Percentiles rank a stretch among this genome's conserved stretches.
These are phyloP conservation scores for Caenorhabditis drosophilae DNA, from an alignment of 2,888 invertebrate species.

Conservation along the genomic window DNA sequence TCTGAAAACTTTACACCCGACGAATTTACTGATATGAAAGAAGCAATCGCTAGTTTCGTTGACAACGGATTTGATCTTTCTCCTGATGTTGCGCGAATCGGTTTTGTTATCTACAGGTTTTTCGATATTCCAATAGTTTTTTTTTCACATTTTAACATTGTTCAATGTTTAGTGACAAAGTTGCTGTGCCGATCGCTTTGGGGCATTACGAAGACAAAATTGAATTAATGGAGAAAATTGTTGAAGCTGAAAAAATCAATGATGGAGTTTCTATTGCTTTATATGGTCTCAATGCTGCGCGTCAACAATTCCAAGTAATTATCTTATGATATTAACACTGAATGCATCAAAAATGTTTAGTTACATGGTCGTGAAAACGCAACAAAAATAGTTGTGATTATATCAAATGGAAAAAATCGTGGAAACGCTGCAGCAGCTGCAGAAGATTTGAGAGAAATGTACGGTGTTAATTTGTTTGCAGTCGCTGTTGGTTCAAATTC, in stretches of 20 bases:
- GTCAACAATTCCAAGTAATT: constrained; percentile 61
- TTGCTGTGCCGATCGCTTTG: constrained; percentile 66
- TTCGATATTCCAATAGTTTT: background rate
- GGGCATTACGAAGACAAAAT: constrained; percentile 68
- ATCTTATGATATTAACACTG: too few relatives aligned
- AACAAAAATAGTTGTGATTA: constrained; percentile 60
- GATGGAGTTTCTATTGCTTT: constrained; percentile 62
- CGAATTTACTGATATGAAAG: constrained; percentile 59
- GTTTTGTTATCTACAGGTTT: constrained; percentile 64
- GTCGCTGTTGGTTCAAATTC: constrained; percentile 59
- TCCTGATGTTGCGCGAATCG: constrained; percentile 65
- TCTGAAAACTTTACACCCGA: constrained; percentile 63
- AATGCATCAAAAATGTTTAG: constrained; percentile 8
- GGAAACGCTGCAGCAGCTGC: constrained; percentile 65
- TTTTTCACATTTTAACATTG: too few relatives aligned
- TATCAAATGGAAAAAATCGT: constrained; percentile 65
- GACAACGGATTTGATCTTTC: constrained; percentile 67
- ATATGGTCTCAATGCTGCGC: constrained; percentile 65
- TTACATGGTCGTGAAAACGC: constrained; percentile 63
- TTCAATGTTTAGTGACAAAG: constrained; percentile 65
- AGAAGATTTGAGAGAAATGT: constrained; percentile 60
- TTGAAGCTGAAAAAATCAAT: constrained; percentile 57
- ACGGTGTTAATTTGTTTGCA: constrained; percentile 62
- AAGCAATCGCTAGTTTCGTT: constrained; percentile 62
- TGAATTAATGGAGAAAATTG: constrained; percentile 64